Conservation (phyloP, 1,140 invertebrate genomes). For the Caenorhabditis tropicalis region DNA sequence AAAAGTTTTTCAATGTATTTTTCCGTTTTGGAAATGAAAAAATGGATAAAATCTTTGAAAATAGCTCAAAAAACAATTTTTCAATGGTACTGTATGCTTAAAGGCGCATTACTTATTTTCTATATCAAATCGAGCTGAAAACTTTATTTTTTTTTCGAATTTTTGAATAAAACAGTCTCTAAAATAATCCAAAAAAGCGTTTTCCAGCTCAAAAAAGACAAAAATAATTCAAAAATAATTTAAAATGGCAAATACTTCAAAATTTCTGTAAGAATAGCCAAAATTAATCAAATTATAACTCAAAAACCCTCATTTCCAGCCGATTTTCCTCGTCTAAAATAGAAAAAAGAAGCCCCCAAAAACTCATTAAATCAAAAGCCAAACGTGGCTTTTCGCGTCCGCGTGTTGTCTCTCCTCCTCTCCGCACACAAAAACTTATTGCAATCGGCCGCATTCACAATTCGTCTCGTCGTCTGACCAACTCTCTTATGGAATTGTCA, state of each 20-base stretch:
- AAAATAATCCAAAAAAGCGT: no score
- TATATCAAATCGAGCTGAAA: no score
- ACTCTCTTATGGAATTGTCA: neutral
- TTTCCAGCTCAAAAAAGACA: no score
- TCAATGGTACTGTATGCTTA: neutral
- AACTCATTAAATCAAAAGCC: neutral
- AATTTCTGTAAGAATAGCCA: no score
- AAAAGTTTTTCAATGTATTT: no score
- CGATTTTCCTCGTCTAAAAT: neutral
- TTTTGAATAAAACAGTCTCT: no score
- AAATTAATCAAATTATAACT: no score
- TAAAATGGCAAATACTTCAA: no score
- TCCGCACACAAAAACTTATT: neutral
- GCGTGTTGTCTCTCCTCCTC: neutral
- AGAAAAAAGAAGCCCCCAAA: neutral
- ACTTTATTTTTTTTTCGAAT: no score
- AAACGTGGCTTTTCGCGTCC: conserved; percentile 5
- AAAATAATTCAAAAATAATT: no score
- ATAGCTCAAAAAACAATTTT: neutral
- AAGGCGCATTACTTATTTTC: neutral
- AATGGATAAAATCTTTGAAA: neutral
- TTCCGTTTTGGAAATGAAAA: neutral
- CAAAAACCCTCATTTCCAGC: neutral
- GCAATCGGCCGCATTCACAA: neutral
- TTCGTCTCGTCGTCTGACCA: neutral